Conservation (phyloP, 2,113 vertebrate genomes). For the Chascanopsetta lugubris region DNA sequence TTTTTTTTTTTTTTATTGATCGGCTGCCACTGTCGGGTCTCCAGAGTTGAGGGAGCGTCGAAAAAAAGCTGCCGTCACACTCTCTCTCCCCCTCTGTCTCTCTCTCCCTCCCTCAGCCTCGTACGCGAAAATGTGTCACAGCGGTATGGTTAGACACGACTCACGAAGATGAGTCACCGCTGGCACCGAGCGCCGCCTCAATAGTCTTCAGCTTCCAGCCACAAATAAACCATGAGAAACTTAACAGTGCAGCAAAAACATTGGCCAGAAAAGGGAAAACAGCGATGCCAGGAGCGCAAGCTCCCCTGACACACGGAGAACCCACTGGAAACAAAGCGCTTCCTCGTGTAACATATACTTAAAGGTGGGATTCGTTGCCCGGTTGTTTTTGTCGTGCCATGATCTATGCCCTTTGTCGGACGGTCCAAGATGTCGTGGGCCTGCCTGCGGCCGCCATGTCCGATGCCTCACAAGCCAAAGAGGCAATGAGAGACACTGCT, state of each 20-base stretch:
- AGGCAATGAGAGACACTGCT: no score
- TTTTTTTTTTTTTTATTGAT: not conserved
- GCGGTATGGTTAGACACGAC: not conserved
- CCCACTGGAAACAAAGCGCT: no score
- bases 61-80: not conserved
- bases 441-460: no score
- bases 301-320: not conserved
- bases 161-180: not conserved
- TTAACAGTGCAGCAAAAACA: not conserved
- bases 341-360: no score
- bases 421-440: no score
- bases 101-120: not conserved
- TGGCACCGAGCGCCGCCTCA: not conserved
- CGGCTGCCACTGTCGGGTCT: not conserved
- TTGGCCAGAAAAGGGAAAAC: not conserved
- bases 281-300: not conserved
- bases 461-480: no score
- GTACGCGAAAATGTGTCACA: not conserved
- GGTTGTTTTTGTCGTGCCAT: no score
- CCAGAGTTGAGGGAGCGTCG: not conserved
- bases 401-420: no score
- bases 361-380: no score
- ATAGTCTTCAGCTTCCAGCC: not conserved
- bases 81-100: conserved; percentile 1
- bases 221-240: not conserved